A percentile compares a stretch with the other conserved stretches of the same genome.
These are phyloP conservation scores for Tinea pellionella DNA, from an alignment of 2,888 invertebrate genomes.

Conservation along the genomic window DNA sequence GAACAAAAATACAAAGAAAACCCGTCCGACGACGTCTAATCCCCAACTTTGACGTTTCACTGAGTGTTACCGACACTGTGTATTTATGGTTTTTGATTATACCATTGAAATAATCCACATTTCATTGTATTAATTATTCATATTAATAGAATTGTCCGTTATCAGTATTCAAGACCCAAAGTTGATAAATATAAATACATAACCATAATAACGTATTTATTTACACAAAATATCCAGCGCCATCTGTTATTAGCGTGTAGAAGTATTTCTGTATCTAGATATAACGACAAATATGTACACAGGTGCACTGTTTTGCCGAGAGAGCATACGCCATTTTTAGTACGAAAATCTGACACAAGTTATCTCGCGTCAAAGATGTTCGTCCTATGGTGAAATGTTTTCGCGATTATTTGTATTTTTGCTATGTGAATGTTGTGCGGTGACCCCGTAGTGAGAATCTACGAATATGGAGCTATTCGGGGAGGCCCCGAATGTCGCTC, in stretches of 20 bases:
- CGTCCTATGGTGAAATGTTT: slow-evolving; percentile 51
- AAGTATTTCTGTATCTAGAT: background rate
- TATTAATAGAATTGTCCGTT: too few species aligned
- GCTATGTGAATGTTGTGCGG: background rate
- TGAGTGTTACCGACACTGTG: too few species aligned
- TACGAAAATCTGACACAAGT: slow-evolving; percentile 47
- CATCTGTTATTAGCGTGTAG: background rate
- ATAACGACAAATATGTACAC: too few species aligned
- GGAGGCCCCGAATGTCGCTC: slow-evolving; percentile 54
- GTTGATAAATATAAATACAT: too few species aligned
- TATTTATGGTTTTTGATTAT: too few species aligned
- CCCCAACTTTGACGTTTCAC: too few species aligned
- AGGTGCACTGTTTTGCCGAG: slow-evolving; percentile 24
- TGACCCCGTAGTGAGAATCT: background rate
- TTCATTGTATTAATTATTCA: too few species aligned
- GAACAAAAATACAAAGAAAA: too few species aligned
- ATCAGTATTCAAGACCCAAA: too few species aligned
- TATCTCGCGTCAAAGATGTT: slow-evolving; percentile 66
- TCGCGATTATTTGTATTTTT: slow-evolving; percentile 43
- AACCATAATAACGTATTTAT: too few species aligned
- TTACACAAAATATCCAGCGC: background rate
- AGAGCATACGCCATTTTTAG: slow-evolving; percentile 61
- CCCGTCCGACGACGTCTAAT: too few species aligned
- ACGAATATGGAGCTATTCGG: slow-evolving; percentile 49
- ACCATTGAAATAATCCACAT: too few species aligned